Base-by-base conservation (phyloP, 1,140 invertebrate genomes). In the Temnothorax nylanderi region DNA sequence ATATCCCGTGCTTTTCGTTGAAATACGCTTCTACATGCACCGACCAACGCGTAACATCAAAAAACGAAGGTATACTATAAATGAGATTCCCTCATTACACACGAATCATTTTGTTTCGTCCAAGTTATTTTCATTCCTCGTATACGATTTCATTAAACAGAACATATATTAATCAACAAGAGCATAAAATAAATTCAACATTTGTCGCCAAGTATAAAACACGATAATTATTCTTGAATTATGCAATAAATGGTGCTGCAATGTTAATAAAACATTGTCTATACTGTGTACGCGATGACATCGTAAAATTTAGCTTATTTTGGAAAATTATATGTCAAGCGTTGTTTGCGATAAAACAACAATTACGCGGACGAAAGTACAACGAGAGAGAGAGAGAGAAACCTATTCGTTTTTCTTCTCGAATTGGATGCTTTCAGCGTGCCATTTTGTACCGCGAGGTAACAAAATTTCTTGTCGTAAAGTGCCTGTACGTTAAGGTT, bases 381-480 rank as follows among this genome's bases (percentile, higher is more conserved):
- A 60, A 49, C 21, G 41, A 32, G 3, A 26, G 26, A 26, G 26
- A 26, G 26, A 26, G 26, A 26, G 26, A 11, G 18, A 75, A 60
- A 82, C n/a, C 54, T 72, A 26, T 60, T 16, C 7, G 11, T 75
- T 49, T 84, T 75, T 62, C 47, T 80, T 44, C 47, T 44, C 7
- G 58, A 37, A 84, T 75, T 75, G 54, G 44, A 72, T 60, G 80
- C 80, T 74, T 75, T 84, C 80, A 84, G 54, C 51, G 80, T 62
- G 26, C 69, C 80, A 47, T 82, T 82, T 82, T 84, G 69, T 47
- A 60, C 54, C 41, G 54, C 47, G 18, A 3, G 13, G 41, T 74
- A 84, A 84, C 80, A 74, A 75, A 84, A 84, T 84, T 75, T 84
- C 80, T 81, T 62, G 69, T 84, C 69, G 54, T 37, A 84, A 84